phyloP scores from a whole-genome alignment of 2,888 invertebrate species.

The Trileptium ribeirensis region DNA sequence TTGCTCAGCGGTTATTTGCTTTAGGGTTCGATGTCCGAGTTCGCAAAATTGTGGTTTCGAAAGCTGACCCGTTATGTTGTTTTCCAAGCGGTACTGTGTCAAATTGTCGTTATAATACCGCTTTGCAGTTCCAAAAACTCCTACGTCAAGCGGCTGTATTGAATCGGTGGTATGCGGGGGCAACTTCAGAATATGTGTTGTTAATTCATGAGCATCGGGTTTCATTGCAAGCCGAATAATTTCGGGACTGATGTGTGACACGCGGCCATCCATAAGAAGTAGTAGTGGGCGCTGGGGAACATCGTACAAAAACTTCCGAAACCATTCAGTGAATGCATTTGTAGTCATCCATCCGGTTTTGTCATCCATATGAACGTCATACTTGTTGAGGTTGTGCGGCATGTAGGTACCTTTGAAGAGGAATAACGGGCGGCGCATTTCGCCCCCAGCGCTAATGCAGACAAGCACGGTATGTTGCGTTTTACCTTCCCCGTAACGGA shows the following conservation, averaged over 20 bases:
- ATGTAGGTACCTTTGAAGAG: neutral
- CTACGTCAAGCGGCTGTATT: neutral
- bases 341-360: neutral
- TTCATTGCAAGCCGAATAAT: neutral
- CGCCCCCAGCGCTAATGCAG: neutral
- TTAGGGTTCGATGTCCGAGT: too few species aligned
- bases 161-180: neutral
- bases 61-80: neutral
- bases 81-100: neutral
- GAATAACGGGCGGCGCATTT: neutral
- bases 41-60: neutral
- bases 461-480: neutral
- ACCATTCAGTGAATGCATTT: neutral
- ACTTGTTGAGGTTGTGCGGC: neutral
- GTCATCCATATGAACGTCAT: neutral
- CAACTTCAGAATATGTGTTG: neutral
- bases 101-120: neutral
- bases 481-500: neutral
- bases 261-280: too few species aligned
- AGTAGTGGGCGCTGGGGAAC: neutral
- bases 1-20: too few species aligned
- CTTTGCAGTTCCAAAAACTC: neutral
- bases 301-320: neutral
- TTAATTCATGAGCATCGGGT: neutral
- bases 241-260: neutral